Conservation (phyloP, 2,888 invertebrate genomes). For the Diloba caeruleocephala region DNA sequence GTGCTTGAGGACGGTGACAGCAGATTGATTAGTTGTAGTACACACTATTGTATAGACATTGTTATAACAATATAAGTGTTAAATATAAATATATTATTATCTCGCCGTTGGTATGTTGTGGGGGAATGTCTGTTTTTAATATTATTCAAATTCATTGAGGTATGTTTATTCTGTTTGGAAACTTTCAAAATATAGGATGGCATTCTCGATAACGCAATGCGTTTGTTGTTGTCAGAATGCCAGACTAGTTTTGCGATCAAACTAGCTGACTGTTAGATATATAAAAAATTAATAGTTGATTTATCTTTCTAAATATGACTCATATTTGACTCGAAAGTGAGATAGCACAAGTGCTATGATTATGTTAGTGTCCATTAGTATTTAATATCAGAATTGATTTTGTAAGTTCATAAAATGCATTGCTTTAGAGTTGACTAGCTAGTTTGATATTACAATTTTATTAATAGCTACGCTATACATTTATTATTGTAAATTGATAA, state of each 20-base stretch:
- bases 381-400: conserved; percentile 50
- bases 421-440: conserved; percentile 58
- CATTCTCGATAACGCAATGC: conserved; percentile 8
- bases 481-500: conserved; percentile 66
- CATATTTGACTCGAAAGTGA: conserved; percentile 52
- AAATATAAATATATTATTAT: conserved; percentile 81
- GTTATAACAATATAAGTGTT: conserved; percentile 81
- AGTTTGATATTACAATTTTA: conserved; percentile 54
- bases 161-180: conserved; percentile 60
- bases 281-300: conserved; percentile 37
- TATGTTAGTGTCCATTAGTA: conserved; percentile 62
- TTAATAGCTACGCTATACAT: conserved; percentile 56
- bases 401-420: conserved; percentile 59
- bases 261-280: conserved; percentile 45
- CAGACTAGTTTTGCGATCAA: conserved; percentile 34
- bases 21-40: conserved; percentile 71
- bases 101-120: conserved; percentile 73
- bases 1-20: conserved; percentile 61
- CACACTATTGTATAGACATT: conserved; percentile 75
- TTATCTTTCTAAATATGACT: conserved; percentile 53
- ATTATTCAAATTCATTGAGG: conserved; percentile 78
- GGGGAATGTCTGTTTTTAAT: conserved; percentile 83
- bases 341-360: conserved; percentile 55
- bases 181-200: conserved; percentile 21
- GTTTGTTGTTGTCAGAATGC: conserved; percentile 12